Conservation (phyloP, 2,888 invertebrate species). For the Heteromyza rotundicornis region DNA sequence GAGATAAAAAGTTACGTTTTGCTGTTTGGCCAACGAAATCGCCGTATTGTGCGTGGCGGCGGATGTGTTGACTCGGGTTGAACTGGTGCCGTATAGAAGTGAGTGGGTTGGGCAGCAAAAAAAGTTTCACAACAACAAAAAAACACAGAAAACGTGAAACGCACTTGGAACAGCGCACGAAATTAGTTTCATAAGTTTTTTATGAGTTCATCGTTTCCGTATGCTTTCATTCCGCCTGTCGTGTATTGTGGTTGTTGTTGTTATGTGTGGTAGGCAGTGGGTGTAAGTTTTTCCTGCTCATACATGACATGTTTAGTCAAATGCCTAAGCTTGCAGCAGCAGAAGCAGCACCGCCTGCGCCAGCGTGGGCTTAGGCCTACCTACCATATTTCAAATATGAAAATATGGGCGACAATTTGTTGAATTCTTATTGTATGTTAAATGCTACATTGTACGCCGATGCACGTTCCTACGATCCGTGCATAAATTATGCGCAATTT, state of each 20-base stretch:
- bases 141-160: constrained; percentile 15
- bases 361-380: too few relatives aligned
- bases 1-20: constrained; percentile 1
- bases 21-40: too few relatives aligned
- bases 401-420: constrained; percentile 44
- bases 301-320: not conserved
- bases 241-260: not conserved
- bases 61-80: not conserved
- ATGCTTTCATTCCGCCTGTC: not conserved
- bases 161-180: constrained; percentile 33
- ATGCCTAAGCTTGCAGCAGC: not conserved
- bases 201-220: constrained; percentile 10
- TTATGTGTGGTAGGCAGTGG: not conserved
- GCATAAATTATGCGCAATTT: constrained; percentile 48
- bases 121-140: constrained; percentile 44
- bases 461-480: constrained; percentile 22
- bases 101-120: constrained; percentile 15
- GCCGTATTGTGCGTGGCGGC: not conserved
- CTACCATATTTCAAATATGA: too few relatives aligned
- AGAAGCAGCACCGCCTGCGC: too few relatives aligned
- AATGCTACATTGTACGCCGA: constrained; percentile 46
- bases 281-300: not conserved
- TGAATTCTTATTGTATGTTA: constrained; percentile 55
- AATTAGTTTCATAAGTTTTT: constrained; percentile 20
- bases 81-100: not conserved